phyloP scores from a whole-genome alignment of 1,140 invertebrate species.

The Octopus bimaculoides region DNA sequence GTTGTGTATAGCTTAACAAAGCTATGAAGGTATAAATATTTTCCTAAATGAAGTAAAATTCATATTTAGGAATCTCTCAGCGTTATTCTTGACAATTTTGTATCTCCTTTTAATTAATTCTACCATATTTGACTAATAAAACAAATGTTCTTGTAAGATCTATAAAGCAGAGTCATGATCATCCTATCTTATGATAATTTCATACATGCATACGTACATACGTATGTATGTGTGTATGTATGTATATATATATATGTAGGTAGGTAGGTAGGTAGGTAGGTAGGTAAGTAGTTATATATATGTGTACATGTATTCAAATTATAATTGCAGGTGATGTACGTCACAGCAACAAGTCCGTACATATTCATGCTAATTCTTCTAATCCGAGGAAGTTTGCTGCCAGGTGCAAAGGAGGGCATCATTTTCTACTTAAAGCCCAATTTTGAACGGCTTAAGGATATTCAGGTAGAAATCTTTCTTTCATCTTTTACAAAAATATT shows the following conservation, averaged over 20 bases:
- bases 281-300: background rate
- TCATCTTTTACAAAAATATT: background rate
- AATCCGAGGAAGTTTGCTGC: constrained; percentile 52
- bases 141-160: no score
- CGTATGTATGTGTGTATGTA: background rate
- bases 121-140: no score
- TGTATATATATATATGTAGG: background rate
- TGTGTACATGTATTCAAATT: no score
- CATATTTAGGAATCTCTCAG: no score
- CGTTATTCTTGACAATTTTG: no score
- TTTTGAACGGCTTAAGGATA: background rate
- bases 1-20: no score
- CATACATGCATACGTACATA: background rate
- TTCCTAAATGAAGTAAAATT: no score
- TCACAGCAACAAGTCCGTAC: constrained; percentile 58
- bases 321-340: constrained; percentile 32
- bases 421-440: constrained; percentile 75
- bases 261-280: background rate
- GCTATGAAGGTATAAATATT: no score
- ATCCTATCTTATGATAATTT: background rate
- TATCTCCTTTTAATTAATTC: no score
- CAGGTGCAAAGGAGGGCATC: constrained; percentile 53
- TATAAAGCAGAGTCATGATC: no score
- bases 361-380: constrained; percentile 55
- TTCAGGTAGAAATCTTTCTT: background rate